phyloP scores from a whole-genome alignment of 2,888 invertebrate genomes.

The Agrochola litura region DNA sequence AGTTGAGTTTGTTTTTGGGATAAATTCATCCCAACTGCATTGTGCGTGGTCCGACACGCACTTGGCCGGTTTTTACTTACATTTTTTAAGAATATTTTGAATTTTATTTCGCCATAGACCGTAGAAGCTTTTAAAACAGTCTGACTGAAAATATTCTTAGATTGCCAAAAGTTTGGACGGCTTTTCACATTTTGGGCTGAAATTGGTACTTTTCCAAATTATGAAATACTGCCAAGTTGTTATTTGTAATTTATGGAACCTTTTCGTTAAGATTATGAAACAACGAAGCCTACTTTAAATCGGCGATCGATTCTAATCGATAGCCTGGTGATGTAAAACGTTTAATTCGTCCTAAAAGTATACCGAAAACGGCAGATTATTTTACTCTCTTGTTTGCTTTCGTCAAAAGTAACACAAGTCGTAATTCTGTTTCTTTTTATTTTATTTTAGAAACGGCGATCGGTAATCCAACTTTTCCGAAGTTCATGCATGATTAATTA shows the following conservation, averaged over 20 bases:
- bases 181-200: conserved; percentile 47
- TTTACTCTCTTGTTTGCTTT: neutral
- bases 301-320: conserved; percentile 10
- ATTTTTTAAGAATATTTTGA: conserved; percentile 5
- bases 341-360: neutral
- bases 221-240: conserved; percentile 54
- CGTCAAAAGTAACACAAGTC: neutral
- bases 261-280: conserved; percentile 43
- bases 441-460: neutral
- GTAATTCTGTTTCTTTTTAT: neutral
- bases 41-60: too few species aligned
- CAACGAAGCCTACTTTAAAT: conserved; percentile 4
- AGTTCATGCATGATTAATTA: conserved; percentile 5
- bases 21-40: too few species aligned
- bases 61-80: neutral
- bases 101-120: conserved; percentile 5
- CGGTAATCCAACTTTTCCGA: neutral
- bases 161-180: conserved; percentile 52
- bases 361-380: neutral
- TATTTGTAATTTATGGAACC: conserved; percentile 46
- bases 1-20: too few species aligned
- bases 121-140: conserved; percentile 21
- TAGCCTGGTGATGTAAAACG: neutral
- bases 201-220: conserved; percentile 63
- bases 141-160: conserved; percentile 48